Evolutionary conservation across 2,888 invertebrate species (phyloP), one percentile per base, ranked within the genome.

Genomic region (Lissonota sp.): DNA sequence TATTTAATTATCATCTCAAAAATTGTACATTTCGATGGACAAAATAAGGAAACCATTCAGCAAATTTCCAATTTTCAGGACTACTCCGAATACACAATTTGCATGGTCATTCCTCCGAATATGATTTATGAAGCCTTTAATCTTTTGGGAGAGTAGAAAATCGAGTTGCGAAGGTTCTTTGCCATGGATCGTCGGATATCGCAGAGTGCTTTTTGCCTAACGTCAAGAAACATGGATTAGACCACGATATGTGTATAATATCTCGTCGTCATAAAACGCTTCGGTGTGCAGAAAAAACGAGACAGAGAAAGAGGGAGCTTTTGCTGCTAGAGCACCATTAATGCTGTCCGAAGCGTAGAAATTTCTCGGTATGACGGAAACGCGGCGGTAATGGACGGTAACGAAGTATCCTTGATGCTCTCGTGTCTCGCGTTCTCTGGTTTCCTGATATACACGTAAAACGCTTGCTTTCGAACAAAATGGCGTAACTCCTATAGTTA

Each of bases 331-430:
- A 10, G 39, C 12, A 26, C 26, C 44, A 53, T 10, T 12, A 7
- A 37, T 8, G 26, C 26, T 26, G 26, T 26, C 26, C 14, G 14
- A 12, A 7, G 14, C 4, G 49, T 5, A 49, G 51, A 46, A 37
- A 60, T 51, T 72, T 44, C 39, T 57, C 62, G 14, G 40, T 75
- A 55, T 57, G 69, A 69, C 63, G 16, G 44, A 63, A 73, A 53
- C 57, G 64, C 64, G n/a, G 42, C 63, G 69, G 63, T 69, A 80
- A 80, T 76, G 67, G 80, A 80, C 62, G 76, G 60, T 80, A 80
- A 77, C 72, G 76, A 80, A 80, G 76, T 76, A 80, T 76, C 66
- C 71, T 40, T 16, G 75, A 80, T 57, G 39, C 57, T 66, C 63
- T 37, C 51, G 16, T 46, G 62, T 70, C 58, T 51, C 63, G 44